These are phyloP conservation scores for Rhizoglyphus robini DNA, from an alignment of 1,140 invertebrate species.

Conservation along the genomic window DNA sequence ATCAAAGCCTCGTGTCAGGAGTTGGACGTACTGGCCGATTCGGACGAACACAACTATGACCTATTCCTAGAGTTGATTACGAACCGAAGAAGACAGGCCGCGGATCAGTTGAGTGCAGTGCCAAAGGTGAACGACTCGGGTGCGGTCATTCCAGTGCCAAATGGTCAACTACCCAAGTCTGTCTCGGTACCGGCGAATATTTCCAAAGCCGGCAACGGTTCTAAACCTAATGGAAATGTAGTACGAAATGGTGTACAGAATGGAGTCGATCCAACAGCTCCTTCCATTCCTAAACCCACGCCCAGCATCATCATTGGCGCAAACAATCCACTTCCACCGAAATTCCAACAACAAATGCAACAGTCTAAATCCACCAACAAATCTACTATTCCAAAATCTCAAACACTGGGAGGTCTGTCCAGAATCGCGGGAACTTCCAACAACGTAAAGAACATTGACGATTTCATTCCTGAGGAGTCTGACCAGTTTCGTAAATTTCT, in stretches of 20 bases:
- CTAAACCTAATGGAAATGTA: not conserved
- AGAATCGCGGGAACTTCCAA: not conserved
- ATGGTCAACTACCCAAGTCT: slow-evolving; percentile 22
- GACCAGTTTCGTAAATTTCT: slow-evolving; percentile 58
- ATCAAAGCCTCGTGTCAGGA: slow-evolving; percentile 66
- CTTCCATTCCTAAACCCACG: slow-evolving; percentile 13
- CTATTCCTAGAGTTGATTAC: slow-evolving; percentile 57
- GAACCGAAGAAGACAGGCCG: slow-evolving; percentile 52
- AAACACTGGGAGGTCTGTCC: not conserved
- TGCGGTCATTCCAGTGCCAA: slow-evolving; percentile 19
- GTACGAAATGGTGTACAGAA: not conserved
- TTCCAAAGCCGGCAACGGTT: no score
- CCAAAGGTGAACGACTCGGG: slow-evolving; percentile 20
- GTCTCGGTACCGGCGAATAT: slow-evolving; percentile 21
- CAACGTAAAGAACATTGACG: slow-evolving; percentile 50
- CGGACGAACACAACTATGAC: slow-evolving; percentile 80
- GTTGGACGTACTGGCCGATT: slow-evolving; percentile 62
- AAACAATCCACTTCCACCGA: slow-evolving; percentile 18
- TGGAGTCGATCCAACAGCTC: not conserved
- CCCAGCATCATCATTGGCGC: slow-evolving; percentile 24
- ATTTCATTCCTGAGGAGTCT: slow-evolving; percentile 66
- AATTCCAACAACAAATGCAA: slow-evolving; percentile 13
- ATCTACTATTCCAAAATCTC: not conserved
- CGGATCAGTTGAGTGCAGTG: slow-evolving; percentile 40
- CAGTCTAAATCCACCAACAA: not conserved